These are phyloP conservation scores for Sus cebifrons DNA, from an alignment of 2,797 vertebrate genomes.

Conservation along the genomic window DNA sequence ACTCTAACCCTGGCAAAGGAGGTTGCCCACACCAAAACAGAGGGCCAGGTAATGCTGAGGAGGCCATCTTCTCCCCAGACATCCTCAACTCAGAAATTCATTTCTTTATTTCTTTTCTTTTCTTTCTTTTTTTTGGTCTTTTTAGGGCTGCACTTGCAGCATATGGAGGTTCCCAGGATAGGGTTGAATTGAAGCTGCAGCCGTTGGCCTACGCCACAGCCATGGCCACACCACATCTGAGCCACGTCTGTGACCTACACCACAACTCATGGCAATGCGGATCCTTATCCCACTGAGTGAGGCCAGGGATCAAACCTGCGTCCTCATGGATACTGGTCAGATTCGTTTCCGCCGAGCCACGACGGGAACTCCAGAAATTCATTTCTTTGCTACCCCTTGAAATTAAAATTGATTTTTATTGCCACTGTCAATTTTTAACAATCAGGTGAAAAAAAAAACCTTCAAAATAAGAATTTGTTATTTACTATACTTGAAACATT, in stretches of 20 bases:
- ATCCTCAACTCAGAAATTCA: conserved; percentile 38
- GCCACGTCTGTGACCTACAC: no score
- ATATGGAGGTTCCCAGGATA: no score
- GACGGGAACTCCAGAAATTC: neutral
- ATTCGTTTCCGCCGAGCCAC: no score
- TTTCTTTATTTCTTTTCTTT: conserved; percentile 57
- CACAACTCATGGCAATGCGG: no score
- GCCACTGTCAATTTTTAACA: conserved; percentile 55
- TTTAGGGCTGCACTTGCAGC: no score
- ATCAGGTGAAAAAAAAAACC: conserved; percentile 24
- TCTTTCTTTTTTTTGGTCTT: no score
- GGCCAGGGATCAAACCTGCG: no score
- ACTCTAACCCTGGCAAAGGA: neutral
- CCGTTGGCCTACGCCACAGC: no score
- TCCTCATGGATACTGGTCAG: no score
- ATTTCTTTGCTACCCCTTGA: conserved; percentile 67
- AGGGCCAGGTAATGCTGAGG: neutral
- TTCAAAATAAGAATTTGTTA: conserved; percentile 63
- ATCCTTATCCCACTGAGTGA: no score
- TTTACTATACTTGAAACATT: conserved; percentile 44
- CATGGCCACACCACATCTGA: no score
- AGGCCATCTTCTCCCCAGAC: neutral
- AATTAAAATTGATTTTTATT: conserved; percentile 78
- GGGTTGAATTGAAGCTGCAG: no score
- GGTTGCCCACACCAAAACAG: neutral